Evolutionary conservation across 2,797 vertebrate genomes (phyloP).

Genomic region (Salarias fasciatus): DNA sequence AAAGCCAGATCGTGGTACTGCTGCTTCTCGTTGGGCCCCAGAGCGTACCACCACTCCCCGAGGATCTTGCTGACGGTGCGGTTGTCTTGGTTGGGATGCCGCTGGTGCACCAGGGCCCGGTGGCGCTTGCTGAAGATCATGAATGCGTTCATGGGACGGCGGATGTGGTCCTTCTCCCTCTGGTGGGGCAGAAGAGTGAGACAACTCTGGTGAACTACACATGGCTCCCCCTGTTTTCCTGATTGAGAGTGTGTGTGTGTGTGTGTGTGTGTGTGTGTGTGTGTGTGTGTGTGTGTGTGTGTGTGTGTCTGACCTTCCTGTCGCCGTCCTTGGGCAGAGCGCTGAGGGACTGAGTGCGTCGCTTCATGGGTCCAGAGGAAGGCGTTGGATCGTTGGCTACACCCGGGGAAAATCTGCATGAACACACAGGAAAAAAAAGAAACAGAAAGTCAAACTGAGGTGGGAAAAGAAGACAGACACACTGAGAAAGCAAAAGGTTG

Average conservation of each 20-base stretch:
- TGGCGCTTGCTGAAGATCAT: conserved; percentile 97
- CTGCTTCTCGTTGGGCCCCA: conserved; percentile 93
- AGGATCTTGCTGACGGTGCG: conserved; percentile 95
- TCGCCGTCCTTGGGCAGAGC: conserved; percentile 91
- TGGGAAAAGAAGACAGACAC: conserved; percentile 9
- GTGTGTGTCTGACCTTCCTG: conserved; percentile 85
- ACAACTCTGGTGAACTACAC: too few relatives aligned
- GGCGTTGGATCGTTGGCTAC: conserved; percentile 85
- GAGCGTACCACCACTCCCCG: conserved; percentile 95
- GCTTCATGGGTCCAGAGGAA: conserved; percentile 86
- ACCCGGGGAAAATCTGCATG: conserved; percentile 87
- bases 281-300: too few relatives aligned
- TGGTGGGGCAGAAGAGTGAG: conserved; percentile 45
- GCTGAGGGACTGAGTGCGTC: conserved; percentile 91
- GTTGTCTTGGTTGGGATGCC: conserved; percentile 95
- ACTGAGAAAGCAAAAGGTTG: too few relatives aligned
- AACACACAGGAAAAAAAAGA: conserved; percentile 21
- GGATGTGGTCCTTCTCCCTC: conserved; percentile 94
- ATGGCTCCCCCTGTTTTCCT: too few relatives aligned
- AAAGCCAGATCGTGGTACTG: conserved; percentile 95
- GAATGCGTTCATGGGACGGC: conserved; percentile 94
- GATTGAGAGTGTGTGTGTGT: too few relatives aligned
- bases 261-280: too few relatives aligned
- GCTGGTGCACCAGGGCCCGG: conserved; percentile 92
- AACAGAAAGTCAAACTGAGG: conserved; percentile 23